Conservation (phyloP, 1,140 invertebrate genomes). For the Drosophila triauraria region DNA sequence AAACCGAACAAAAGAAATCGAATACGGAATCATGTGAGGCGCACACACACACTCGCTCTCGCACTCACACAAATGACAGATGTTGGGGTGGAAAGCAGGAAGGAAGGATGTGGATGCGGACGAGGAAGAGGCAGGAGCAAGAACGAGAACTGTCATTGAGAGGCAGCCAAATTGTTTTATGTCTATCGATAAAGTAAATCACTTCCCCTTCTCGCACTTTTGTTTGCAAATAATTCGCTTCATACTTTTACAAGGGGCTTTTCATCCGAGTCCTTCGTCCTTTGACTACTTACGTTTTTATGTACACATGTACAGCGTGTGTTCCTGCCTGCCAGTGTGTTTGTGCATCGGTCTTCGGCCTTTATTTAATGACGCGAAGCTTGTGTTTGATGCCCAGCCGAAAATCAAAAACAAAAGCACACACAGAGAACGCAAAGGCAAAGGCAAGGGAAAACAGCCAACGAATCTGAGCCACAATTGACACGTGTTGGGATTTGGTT, state of each 20-base stretch:
- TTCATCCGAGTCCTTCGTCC: conserved; percentile 31
- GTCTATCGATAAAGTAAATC: conserved; percentile 77
- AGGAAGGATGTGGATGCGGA: conserved; percentile 9
- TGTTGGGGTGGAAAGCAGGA: conserved; percentile 26
- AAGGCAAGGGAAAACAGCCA: conserved; percentile 10
- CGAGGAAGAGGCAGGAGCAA: conserved; percentile 2
- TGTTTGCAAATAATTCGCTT: conserved; percentile 63
- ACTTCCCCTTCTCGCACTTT: conserved; percentile 59
- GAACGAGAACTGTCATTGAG: conserved; percentile 31
- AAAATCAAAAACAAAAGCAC: conserved; percentile 25
- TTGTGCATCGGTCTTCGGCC: conserved; percentile 21
- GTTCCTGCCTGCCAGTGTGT: not conserved
- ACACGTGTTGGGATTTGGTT: conserved; percentile 55
- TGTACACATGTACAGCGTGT: conserved; percentile 1
- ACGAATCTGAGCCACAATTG: conserved; percentile 46
- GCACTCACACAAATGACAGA: conserved; percentile 39
- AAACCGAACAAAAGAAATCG: conserved; percentile 40
- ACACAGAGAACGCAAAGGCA: not conserved
- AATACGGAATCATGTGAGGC: conserved; percentile 16
- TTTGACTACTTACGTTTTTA: conserved; percentile 25
- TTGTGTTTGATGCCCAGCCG: conserved; percentile 41
- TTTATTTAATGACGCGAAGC: conserved; percentile 54
- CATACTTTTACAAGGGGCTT: conserved; percentile 56
- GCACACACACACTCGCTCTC: conserved; percentile 4
- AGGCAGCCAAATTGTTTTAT: conserved; percentile 73